Percentiles rank a stretch among this genome's conserved stretches.
These are phyloP conservation scores for Cepphus grylle DNA, from an alignment of 2,113 vertebrate species.

Conservation along the genomic window DNA sequence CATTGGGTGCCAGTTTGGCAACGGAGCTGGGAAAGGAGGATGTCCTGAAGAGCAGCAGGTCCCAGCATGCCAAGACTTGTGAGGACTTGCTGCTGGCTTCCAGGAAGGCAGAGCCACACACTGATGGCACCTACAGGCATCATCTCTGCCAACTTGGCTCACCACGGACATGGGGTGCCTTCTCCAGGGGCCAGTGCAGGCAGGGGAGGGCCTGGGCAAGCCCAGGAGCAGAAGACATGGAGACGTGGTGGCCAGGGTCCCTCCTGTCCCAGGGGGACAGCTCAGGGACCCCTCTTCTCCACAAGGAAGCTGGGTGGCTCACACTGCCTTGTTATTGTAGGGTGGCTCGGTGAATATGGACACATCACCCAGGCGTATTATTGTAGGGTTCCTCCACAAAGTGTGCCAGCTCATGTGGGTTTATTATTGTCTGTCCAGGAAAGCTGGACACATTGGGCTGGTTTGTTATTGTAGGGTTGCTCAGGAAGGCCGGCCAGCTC, in stretches of 20 bases:
- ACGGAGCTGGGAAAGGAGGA: neutral
- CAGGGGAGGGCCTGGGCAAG: neutral
- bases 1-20: neutral
- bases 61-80: neutral
- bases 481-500: conserved; percentile 55
- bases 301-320: neutral
- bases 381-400: neutral
- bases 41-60: neutral
- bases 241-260: neutral
- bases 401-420: conserved; percentile 37
- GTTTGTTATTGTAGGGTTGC: conserved; percentile 50
- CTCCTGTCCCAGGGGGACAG: neutral
- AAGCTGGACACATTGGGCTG: conserved; percentile 2
- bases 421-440: conserved; percentile 57
- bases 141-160: neutral
- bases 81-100: neutral
- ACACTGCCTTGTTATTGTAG: neutral
- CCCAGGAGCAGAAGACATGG: neutral
- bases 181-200: neutral
- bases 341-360: neutral
- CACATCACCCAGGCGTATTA: conserved; percentile 16
- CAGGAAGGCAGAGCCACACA: neutral
- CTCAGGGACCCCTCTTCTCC: neutral
- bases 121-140: neutral
- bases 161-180: neutral